Evolutionary conservation across 2,888 invertebrate species (phyloP).

Genomic region (Chymomyza procnemis): DNA sequence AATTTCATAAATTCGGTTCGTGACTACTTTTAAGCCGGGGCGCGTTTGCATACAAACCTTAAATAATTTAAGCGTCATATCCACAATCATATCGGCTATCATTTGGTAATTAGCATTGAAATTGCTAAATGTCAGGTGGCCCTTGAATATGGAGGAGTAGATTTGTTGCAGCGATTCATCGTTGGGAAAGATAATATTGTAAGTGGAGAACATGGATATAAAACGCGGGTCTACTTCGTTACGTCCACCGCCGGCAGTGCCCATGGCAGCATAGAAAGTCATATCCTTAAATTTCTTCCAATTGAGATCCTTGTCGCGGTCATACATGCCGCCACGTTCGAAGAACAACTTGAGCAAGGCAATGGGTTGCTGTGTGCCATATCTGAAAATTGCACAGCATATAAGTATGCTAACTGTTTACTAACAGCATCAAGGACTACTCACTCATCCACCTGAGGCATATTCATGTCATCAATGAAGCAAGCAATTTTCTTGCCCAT

Average conservation of each 20-base stretch:
- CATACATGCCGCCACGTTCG: constrained; percentile 93
- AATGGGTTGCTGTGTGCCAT: constrained; percentile 96
- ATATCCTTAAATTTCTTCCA: constrained; percentile 92
- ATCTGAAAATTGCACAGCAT: constrained; percentile 76
- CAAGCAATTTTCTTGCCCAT: constrained; percentile 92
- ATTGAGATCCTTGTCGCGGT: constrained; percentile 91
- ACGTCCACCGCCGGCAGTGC: constrained; percentile 91
- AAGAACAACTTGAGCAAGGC: constrained; percentile 93
- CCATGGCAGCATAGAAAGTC: constrained; percentile 90
- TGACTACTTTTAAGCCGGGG: not conserved
- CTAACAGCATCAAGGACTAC: constrained; percentile 26
- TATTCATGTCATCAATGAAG: constrained; percentile 96
- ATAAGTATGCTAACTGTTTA: not conserved
- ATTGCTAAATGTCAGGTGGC: constrained; percentile 82
- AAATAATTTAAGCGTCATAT: constrained; percentile 90
- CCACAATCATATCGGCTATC: constrained; percentile 84
- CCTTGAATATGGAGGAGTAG: constrained; percentile 88
- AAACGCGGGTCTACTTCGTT: constrained; percentile 95
- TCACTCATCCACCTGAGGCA: constrained; percentile 86
- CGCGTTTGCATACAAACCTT: constrained; percentile 80
- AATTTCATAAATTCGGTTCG: constrained; percentile 74
- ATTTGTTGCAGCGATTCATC: constrained; percentile 88
- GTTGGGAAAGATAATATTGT: constrained; percentile 91
- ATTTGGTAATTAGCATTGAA: constrained; percentile 85
- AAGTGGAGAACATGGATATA: constrained; percentile 92